Evolutionary conservation across 2,113 vertebrate species (phyloP).

Genomic region (Brachyhypopomus gauderio): DNA sequence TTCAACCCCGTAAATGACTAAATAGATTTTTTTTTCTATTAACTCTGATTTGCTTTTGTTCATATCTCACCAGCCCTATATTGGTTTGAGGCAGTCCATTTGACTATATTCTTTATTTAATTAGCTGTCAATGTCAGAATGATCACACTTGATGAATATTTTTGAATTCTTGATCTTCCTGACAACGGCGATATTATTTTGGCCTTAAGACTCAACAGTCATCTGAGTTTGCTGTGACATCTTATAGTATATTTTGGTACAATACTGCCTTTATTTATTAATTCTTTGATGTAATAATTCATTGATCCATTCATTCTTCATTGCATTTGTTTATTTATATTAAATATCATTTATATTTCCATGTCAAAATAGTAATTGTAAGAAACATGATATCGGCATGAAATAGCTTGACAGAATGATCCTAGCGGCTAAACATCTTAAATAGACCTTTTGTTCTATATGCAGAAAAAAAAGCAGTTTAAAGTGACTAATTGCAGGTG

Average conservation of each 20-base stretch:
- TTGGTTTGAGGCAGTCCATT: slow-evolving; percentile 70
- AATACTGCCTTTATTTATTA: slow-evolving; percentile 6
- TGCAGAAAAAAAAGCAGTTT: slow-evolving; percentile 71
- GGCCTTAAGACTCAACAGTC: slow-evolving; percentile 18
- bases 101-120: slow-evolving; percentile 75
- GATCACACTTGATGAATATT: slow-evolving; percentile 57
- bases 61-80: slow-evolving; percentile 64
- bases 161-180: slow-evolving; percentile 52
- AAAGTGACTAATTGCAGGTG: slow-evolving; percentile 72
- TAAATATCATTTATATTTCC: background rate
- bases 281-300: background rate
- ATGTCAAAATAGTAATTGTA: background rate
- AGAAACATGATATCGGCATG: background rate
- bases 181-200: slow-evolving; percentile 20
- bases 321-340: background rate
- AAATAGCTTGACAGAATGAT: slow-evolving; percentile 55
- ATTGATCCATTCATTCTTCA: background rate
- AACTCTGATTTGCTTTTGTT: slow-evolving; percentile 73
- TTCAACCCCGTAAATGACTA: slow-evolving; percentile 80
- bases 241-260: background rate
- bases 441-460: slow-evolving; percentile 71
- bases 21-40: slow-evolving; percentile 85
- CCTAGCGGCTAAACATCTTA: slow-evolving; percentile 64
- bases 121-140: slow-evolving; percentile 66
- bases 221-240: background rate